Percentiles rank a stretch among this genome's conserved stretches.
phyloP scores from a whole-genome alignment of 2,113 vertebrate species.

The Aegotheles bennettii region DNA sequence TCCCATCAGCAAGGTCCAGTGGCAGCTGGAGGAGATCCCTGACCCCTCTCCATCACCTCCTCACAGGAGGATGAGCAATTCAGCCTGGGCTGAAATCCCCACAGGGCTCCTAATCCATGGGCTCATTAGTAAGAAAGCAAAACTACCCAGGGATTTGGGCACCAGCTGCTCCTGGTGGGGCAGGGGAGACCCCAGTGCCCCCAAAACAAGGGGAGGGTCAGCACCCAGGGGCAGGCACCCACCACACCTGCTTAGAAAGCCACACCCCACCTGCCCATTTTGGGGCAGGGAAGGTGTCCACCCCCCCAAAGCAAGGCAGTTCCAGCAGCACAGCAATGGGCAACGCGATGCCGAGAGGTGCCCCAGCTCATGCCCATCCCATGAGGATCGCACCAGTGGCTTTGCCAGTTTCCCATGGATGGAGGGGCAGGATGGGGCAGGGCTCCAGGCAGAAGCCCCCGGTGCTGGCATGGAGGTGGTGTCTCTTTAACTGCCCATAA shows the following conservation, averaged over 20 bases:
- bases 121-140: neutral
- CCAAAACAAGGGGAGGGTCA: neutral
- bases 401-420: accelerated
- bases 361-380: neutral
- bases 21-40: neutral
- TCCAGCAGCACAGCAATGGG: neutral
- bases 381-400: accelerated
- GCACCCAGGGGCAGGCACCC: neutral
- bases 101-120: neutral
- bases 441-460: slow-evolving; percentile 14
- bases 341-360: accelerated
- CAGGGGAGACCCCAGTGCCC: neutral
- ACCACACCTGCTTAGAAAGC: neutral
- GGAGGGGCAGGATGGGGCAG: neutral
- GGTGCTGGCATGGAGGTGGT: slow-evolving; percentile 63
- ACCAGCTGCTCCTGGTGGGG: neutral
- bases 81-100: neutral
- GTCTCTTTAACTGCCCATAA: slow-evolving; percentile 87
- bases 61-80: neutral
- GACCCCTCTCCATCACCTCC: neutral
- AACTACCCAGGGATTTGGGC: neutral
- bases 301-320: neutral
- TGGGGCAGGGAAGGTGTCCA: accelerated
- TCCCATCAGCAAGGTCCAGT: neutral
- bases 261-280: neutral